Percentiles rank a stretch among this genome's conserved stretches.
Conservation (phyloP, 2,888 invertebrate genomes). For the Caenorhabditis drosophilae region DNA sequence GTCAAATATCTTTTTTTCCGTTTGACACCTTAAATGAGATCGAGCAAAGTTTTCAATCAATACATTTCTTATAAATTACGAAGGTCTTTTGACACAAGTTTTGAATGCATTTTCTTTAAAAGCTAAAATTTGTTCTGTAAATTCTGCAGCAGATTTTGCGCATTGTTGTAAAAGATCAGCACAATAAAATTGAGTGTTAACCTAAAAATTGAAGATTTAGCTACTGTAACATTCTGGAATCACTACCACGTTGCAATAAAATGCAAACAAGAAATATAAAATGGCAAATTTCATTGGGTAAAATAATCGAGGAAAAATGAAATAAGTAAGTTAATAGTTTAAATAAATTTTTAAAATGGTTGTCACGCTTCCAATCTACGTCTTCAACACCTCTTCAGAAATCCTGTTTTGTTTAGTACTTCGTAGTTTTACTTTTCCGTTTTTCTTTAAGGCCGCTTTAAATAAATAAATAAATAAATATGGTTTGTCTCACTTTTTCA, state of each 20-base stretch:
- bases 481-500: constrained; percentile 6
- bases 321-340: constrained; percentile 10
- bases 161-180: constrained; percentile 63
- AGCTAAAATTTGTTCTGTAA: constrained; percentile 48
- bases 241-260: too few species aligned
- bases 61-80: too few species aligned
- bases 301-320: constrained; percentile 4
- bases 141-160: constrained; percentile 55
- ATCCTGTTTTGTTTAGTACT: constrained; percentile 35
- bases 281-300: too few species aligned
- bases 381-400: constrained; percentile 19
- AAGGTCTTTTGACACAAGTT: constrained; percentile 51
- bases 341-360: constrained; percentile 7
- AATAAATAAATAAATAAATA: constrained; percentile 21
- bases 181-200: constrained; percentile 46
- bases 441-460: constrained; percentile 30
- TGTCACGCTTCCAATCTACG: constrained; percentile 34
- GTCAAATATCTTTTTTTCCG: constrained; percentile 60
- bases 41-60: too few species aligned
- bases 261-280: too few species aligned
- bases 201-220: constrained; percentile 4
- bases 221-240: too few species aligned
- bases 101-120: constrained; percentile 58
- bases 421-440: constrained; percentile 15
- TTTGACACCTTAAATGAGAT: too few species aligned